A percentile compares a stretch with the other conserved stretches of the same genome.
Evolutionary conservation across 2,888 invertebrate genomes (phyloP).

Genomic region (Tetrapedia diversipes): DNA sequence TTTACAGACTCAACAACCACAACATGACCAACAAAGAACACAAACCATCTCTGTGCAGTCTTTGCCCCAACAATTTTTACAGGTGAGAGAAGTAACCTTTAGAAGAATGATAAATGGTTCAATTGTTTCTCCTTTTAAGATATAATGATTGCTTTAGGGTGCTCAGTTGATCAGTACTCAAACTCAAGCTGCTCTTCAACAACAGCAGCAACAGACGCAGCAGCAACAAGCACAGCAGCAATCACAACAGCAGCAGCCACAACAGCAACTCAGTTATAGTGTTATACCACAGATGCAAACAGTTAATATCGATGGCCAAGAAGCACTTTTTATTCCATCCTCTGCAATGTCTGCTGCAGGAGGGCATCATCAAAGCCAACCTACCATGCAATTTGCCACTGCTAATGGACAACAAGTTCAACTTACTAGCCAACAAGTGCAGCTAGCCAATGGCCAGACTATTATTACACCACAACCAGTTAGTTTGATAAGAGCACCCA

Average conservation of each 20-base stretch:
- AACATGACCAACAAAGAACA: constrained; percentile 79
- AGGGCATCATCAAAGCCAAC: constrained; percentile 83
- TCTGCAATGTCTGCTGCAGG: constrained; percentile 85
- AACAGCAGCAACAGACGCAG: constrained; percentile 79
- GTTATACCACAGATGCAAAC: constrained; percentile 93
- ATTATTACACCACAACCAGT: constrained; percentile 83
- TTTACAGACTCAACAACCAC: constrained; percentile 80
- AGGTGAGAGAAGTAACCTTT: constrained; percentile 74
- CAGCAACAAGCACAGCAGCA: constrained; percentile 80
- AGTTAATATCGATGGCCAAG: constrained; percentile 96
- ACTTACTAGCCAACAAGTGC: constrained; percentile 81
- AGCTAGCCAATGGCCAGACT: constrained; percentile 83
- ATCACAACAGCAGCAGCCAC: constrained; percentile 84
- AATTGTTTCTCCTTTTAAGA: neutral
- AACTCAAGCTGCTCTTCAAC: constrained; percentile 79
- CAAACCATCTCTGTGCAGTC: constrained; percentile 83
- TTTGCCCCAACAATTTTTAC: constrained; percentile 84
- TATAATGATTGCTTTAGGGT: constrained; percentile 66
- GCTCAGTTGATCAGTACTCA: constrained; percentile 80
- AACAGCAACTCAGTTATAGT: constrained; percentile 83
- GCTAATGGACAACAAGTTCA: constrained; percentile 81
- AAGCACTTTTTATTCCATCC: constrained; percentile 95
- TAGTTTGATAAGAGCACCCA: constrained; percentile 88
- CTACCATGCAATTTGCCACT: constrained; percentile 80
- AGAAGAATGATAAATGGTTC: neutral